Base-by-base conservation (phyloP, 2,113 vertebrate genomes). In the Rynchops niger region DNA sequence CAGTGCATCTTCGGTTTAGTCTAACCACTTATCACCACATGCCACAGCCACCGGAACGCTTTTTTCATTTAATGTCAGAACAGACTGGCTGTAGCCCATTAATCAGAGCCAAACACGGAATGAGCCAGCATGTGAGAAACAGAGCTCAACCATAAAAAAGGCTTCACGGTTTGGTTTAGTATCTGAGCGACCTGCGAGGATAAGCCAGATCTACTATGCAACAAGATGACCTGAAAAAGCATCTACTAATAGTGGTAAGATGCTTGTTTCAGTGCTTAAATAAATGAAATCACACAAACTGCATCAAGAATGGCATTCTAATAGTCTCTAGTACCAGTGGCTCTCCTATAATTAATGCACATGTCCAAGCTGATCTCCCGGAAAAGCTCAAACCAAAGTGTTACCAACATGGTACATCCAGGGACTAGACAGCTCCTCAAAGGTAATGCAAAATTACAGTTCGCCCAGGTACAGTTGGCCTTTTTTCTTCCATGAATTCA, bases 11-110 rank as follows among this genome's bases (percentile, higher is more conserved):
- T 94, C 89, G 92, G n/a, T 95, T 96, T 84, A 91, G 79, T 76
- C 78, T 81, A 97, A 85, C 83, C 93, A 93, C 96, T 97, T 97
- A 97, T 96, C 93, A 92, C 62, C 89, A 94, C 96, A 92, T 72
- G 69, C 81, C 96, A 97, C 89, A 91, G 90, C 71, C 79, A 85
- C 61, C 15, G 10, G 69, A 96, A 95, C 56, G 66, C 7, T 76
- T 78, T 92, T 82, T 62, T 52, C 82, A 80, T 96, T 88, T 94
- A 96, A 92, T 62, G 45, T 86, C 62, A 83, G 88, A 93, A 86
- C 55, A 92, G 88, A 55, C 67, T 72, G 88, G 67, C 49, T 27
- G 15, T 27, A 78, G 70, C 85, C 42, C 67, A 79, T 61, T 97
- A 96, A 76, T 91, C 78, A 93, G 90, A 91, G 82, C 82, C 72